A percentile compares a stretch with the other conserved stretches of the same genome.
These are phyloP conservation scores for Patella depressa DNA, from an alignment of 2,888 invertebrate genomes.

Conservation along the genomic window DNA sequence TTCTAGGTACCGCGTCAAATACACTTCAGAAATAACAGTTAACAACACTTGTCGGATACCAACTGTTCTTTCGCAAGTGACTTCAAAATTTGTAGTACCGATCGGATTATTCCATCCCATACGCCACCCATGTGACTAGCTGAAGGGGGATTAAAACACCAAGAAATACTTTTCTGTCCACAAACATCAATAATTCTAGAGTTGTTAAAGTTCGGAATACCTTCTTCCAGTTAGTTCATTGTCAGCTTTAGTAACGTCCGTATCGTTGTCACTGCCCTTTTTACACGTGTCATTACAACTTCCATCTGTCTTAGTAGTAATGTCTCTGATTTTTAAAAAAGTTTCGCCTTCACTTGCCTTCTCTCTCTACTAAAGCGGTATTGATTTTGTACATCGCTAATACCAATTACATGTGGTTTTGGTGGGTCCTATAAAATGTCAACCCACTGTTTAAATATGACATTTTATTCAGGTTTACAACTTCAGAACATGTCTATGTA, in stretches of 20 bases:
- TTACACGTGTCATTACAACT: too few species aligned
- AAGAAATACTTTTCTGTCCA: conserved; percentile 10
- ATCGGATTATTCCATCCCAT: conserved; percentile 36
- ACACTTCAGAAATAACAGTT: conserved; percentile 35
- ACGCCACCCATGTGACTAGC: conserved; percentile 34
- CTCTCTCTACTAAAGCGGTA: too few species aligned
- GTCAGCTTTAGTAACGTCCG: conserved; percentile 18
- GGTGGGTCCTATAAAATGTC: too few species aligned
- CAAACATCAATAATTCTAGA: neutral
- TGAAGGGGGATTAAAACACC: conserved; percentile 28
- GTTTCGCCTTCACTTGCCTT: too few species aligned
- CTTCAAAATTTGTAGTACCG: conserved; percentile 28
- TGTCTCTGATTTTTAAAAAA: too few species aligned
- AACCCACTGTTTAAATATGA: too few species aligned
- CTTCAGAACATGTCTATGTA: too few species aligned
- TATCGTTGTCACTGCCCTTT: conserved; percentile 19
- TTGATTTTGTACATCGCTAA: too few species aligned
- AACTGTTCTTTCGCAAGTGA: neutral
- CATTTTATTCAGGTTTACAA: too few species aligned
- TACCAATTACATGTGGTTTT: too few species aligned
- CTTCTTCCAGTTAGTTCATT: conserved; percentile 9
- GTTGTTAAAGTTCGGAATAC: neutral
- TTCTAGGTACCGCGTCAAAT: conserved; percentile 37
- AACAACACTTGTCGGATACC: conserved; percentile 23
- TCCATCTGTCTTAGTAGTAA: too few species aligned